phyloP scores from a whole-genome alignment of 2,113 vertebrate species.

The Thinocorus orbignyianus region DNA sequence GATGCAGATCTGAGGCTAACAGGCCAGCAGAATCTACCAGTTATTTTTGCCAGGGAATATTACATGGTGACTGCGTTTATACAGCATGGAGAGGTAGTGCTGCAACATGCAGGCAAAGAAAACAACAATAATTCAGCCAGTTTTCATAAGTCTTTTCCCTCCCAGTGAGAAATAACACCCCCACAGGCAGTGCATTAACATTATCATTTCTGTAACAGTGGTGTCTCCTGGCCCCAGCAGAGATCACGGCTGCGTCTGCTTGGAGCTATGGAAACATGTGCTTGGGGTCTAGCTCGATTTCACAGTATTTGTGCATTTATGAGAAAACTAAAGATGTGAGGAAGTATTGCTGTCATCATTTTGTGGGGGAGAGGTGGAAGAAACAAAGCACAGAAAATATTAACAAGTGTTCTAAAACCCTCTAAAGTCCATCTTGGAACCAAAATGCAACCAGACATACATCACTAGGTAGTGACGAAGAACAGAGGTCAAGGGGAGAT shows the following conservation, averaged over 20 bases:
- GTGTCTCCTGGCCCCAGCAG: not conserved
- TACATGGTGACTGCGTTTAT: not conserved
- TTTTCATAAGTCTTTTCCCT: not conserved
- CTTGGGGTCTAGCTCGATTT: not conserved
- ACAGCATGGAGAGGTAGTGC: not conserved
- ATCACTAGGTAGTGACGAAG: not conserved
- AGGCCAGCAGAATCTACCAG: not conserved
- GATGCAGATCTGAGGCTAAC: not conserved
- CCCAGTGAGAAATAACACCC: not conserved
- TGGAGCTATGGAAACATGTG: not conserved
- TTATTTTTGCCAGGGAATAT: not conserved
- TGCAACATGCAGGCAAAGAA: not conserved
- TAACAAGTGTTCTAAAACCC: not conserved
- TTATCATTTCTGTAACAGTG: not conserved
- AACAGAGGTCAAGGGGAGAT: not conserved
- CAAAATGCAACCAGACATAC: not conserved
- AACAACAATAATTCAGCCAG: not conserved
- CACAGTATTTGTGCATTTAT: not conserved
- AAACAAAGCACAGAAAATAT: not conserved
- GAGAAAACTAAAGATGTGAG: not conserved
- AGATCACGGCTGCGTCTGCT: rapidly evolving
- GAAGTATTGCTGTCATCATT: not conserved
- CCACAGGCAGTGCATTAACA: not conserved
- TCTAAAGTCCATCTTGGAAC: not conserved
- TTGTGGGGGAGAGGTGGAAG: not conserved